Evolutionary conservation across 2,888 invertebrate species (phyloP).

Genomic region (Ophion slaviceki): DNA sequence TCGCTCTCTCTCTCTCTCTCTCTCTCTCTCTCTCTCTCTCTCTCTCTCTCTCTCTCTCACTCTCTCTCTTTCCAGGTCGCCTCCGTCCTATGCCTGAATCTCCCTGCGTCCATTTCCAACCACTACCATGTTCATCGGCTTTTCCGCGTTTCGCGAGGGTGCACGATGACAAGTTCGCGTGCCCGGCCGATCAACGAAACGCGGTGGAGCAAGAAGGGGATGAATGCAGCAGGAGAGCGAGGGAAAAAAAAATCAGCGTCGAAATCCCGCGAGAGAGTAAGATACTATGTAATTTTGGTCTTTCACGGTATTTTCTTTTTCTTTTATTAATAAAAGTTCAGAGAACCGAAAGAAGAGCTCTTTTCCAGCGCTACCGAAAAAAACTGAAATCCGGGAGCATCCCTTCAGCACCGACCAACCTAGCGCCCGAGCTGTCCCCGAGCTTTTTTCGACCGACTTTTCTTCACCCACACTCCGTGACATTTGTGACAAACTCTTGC

Average conservation of each 20-base stretch:
- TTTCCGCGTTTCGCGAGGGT: slow-evolving; percentile 48
- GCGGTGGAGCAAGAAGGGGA: slow-evolving; percentile 23
- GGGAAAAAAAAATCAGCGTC: slow-evolving; percentile 44
- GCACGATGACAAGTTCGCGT: slow-evolving; percentile 2
- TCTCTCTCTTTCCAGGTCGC: slow-evolving; percentile 22
- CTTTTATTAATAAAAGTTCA: slow-evolving; percentile 23
- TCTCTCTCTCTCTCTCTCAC: slow-evolving; percentile 1
- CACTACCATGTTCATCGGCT: slow-evolving; percentile 48
- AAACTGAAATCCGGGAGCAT: not conserved
- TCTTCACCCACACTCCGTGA: not conserved
- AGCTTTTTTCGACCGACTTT: not conserved
- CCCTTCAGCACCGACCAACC: slow-evolving; percentile 39
- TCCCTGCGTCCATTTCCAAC: slow-evolving; percentile 47
- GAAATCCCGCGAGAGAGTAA: slow-evolving; percentile 45
- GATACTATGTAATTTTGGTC: slow-evolving; percentile 29
- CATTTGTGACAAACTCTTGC: not conserved
- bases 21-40: too few relatives aligned
- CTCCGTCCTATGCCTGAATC: slow-evolving; percentile 36
- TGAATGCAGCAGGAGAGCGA: slow-evolving; percentile 3
- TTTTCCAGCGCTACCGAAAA: slow-evolving; percentile 38
- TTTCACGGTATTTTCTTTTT: slow-evolving; percentile 8
- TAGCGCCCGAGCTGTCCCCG: not conserved
- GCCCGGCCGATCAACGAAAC: slow-evolving; percentile 42
- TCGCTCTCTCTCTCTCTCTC: not conserved
- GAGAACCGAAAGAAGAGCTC: slow-evolving; percentile 16